These are phyloP conservation scores for Tiphia femorata DNA, from an alignment of 2,888 invertebrate genomes.

Conservation along the genomic window DNA sequence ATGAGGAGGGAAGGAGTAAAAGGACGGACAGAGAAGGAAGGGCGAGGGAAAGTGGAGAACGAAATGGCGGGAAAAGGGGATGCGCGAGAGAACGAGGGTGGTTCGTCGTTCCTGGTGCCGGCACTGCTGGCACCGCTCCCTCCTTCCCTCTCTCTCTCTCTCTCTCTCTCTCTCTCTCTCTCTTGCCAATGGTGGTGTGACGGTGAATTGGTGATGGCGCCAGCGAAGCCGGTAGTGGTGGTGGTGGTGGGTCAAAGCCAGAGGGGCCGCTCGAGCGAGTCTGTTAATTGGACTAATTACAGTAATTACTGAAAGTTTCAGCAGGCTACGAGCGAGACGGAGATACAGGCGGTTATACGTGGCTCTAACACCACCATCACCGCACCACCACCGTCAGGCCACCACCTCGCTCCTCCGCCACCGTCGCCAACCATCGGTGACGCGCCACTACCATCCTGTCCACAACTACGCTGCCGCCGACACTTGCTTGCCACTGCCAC, in stretches of 20 bases:
- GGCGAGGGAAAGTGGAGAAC: background rate
- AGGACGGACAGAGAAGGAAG: background rate
- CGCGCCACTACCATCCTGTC: too few species aligned
- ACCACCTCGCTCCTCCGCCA: background rate
- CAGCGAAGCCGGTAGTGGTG: slow-evolving; percentile 25
- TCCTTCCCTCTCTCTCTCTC: too few species aligned
- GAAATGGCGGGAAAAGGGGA: background rate
- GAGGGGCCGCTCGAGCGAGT: slow-evolving; percentile 64
- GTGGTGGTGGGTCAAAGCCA: slow-evolving; percentile 45
- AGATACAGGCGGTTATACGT: slow-evolving; percentile 50
- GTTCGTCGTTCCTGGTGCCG: background rate
- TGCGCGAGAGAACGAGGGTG: slow-evolving; percentile 15
- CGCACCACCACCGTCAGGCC: slow-evolving; percentile 7
- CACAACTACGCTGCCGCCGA: too few species aligned
- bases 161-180: too few species aligned
- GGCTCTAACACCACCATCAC: slow-evolving; percentile 10
- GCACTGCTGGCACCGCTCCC: background rate
- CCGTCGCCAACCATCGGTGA: too few species aligned
- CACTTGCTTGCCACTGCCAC: background rate
- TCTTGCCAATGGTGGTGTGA: too few species aligned
- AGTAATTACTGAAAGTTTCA: slow-evolving; percentile 69
- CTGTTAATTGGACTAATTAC: slow-evolving; percentile 69
- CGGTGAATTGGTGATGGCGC: slow-evolving; percentile 27
- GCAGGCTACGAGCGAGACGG: slow-evolving; percentile 47
- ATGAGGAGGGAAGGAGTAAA: slow-evolving; percentile 5